Conservation (phyloP, 2,888 invertebrate genomes). For the Drosophila tanythrix region DNA sequence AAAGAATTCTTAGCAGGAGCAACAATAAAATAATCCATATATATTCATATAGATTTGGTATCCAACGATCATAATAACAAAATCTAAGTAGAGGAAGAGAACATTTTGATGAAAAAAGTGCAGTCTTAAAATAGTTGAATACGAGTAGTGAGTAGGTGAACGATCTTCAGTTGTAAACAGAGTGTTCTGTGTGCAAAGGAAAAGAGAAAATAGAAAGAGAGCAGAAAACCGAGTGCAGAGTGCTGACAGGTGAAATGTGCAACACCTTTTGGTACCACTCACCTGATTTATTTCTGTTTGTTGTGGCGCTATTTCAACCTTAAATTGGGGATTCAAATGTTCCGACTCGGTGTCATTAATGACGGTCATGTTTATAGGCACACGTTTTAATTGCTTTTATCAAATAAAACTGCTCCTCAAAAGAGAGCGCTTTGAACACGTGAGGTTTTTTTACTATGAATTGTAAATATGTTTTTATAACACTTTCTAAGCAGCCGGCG, state of each 20-base stretch:
- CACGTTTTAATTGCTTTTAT: conserved; percentile 18
- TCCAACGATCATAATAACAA: conserved; percentile 3
- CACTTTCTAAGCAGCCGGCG: conserved; percentile 35
- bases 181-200: neutral
- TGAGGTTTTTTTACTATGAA: conserved; percentile 27
- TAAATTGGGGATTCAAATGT: conserved; percentile 58
- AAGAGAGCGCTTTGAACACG: conserved; percentile 17
- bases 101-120: conserved; percentile 1
- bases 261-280: conserved; percentile 44
- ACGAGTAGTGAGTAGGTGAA: conserved; percentile 33
- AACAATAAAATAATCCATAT: conserved; percentile 5
- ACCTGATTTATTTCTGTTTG: conserved; percentile 69
- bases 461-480: conserved; percentile 21
- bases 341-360: conserved; percentile 50
- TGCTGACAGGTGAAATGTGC: neutral
- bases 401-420: conserved; percentile 29
- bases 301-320: conserved; percentile 58
- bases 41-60: neutral
- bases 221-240: neutral
- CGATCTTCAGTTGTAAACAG: conserved; percentile 49
- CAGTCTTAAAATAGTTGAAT: conserved; percentile 7
- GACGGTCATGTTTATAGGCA: conserved; percentile 49
- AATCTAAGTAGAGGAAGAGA: neutral
- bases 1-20: neutral
- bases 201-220: neutral